Percentiles rank a stretch among this genome's conserved stretches.
Conservation (phyloP, 1,140 invertebrate species). For the Drosophila prosaltans region DNA sequence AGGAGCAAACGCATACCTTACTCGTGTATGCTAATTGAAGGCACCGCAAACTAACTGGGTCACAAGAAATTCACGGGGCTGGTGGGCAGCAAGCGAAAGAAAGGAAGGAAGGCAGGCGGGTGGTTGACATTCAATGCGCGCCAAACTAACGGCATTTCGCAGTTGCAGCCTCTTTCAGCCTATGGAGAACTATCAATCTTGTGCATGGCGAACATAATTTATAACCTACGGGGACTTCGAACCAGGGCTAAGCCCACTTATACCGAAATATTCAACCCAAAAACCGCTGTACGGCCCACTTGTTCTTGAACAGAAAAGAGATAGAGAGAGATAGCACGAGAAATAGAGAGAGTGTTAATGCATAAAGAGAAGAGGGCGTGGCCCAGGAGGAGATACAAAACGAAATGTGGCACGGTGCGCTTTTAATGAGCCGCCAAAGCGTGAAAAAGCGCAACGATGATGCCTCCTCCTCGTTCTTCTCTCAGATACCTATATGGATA, state of each 20-base stretch:
- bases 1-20: not conserved
- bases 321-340: not conserved
- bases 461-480: slow-evolving; percentile 4
- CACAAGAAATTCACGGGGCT: slow-evolving; percentile 46
- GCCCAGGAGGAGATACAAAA: slow-evolving; percentile 29
- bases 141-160: slow-evolving; percentile 56
- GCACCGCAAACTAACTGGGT: slow-evolving; percentile 59
- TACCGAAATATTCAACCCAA: slow-evolving; percentile 12
- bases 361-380: slow-evolving; percentile 29
- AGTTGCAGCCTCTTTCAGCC: slow-evolving; percentile 29
- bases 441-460: slow-evolving; percentile 73
- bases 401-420: slow-evolving; percentile 41
- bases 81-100: slow-evolving; percentile 18
- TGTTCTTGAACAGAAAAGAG: not conserved
- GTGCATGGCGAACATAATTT: slow-evolving; percentile 76
- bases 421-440: slow-evolving; percentile 81
- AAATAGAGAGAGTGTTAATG: slow-evolving; percentile 14
- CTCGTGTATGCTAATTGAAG: slow-evolving; percentile 72
- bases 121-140: slow-evolving; percentile 53
- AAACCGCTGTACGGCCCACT: slow-evolving; percentile 4
- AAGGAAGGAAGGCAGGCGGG: slow-evolving; percentile 15
- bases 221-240: slow-evolving; percentile 50
- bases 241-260: slow-evolving; percentile 27
- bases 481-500: not conserved
- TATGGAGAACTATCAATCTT: slow-evolving; percentile 75